Conservation (phyloP, 2,888 invertebrate species). For the Noctua pronuba region DNA sequence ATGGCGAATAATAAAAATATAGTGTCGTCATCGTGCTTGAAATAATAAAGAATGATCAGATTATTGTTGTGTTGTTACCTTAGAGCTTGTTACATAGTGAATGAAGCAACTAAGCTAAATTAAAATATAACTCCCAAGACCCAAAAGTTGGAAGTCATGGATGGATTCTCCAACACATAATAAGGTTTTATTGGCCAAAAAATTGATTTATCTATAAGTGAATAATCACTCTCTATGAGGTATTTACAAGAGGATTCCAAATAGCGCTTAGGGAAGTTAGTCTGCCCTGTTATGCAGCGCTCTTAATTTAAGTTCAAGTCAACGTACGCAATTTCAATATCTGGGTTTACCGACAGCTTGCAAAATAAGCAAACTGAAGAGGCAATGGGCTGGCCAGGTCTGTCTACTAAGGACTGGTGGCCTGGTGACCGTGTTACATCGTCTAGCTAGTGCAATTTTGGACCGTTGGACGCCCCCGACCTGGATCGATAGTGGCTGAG, state of each 20-base stretch:
- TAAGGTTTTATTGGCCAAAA: not conserved
- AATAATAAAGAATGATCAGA: slow-evolving; percentile 5
- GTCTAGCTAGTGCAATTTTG: not conserved
- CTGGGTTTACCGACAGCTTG: not conserved
- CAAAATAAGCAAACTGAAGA: not conserved
- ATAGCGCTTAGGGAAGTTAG: not conserved
- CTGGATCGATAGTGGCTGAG: not conserved
- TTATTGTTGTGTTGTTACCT: not conserved
- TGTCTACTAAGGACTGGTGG: not conserved
- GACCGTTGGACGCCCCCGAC: not conserved
- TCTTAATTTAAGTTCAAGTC: not conserved
- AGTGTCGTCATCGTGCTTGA: slow-evolving; percentile 23
- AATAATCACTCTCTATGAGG: not conserved
- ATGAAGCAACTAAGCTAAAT: not conserved
- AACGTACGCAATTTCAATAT: not conserved
- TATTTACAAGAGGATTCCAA: not conserved
- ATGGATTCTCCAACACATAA: not conserved
- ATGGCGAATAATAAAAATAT: slow-evolving; percentile 33
- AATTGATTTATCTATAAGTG: not conserved
- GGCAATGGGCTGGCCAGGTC: not conserved
- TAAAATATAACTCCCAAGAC: not conserved
- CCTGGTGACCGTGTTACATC: not conserved
- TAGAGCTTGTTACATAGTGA: not conserved
- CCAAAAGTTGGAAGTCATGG: not conserved
- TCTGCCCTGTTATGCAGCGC: not conserved